These are phyloP conservation scores for Nothobranchius furzeri DNA, from an alignment of 2,113 vertebrate genomes.

Conservation along the genomic window DNA sequence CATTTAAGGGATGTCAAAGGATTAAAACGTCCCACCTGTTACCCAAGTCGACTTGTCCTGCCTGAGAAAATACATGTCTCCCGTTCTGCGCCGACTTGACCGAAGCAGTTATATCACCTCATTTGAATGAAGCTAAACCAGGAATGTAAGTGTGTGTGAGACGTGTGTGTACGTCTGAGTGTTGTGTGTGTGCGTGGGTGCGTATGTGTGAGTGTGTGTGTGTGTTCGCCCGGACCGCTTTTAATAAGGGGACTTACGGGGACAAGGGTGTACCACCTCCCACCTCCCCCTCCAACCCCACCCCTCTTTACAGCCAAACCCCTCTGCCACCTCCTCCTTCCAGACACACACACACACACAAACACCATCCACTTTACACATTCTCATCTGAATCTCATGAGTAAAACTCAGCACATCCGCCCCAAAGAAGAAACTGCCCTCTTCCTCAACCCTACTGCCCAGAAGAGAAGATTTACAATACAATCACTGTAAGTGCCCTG, in stretches of 20 bases:
- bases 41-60: constrained; percentile 72
- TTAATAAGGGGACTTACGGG: constrained; percentile 81
- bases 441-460: constrained; percentile 65
- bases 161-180: constrained; percentile 30
- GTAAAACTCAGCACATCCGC: constrained; percentile 61
- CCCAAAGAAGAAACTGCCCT: constrained; percentile 69
- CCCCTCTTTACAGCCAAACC: constrained; percentile 65
- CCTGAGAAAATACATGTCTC: constrained; percentile 76
- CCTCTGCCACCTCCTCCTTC: constrained; percentile 52
- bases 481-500: constrained; percentile 99
- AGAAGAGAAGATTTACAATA: constrained; percentile 94
- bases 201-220: constrained; percentile 22
- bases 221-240: constrained; percentile 71
- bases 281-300: constrained; percentile 48
- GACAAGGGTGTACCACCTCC: constrained; percentile 79
- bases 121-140: constrained; percentile 77
- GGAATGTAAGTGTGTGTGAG: constrained; percentile 54
- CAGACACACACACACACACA: constrained; percentile 51
- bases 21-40: constrained; percentile 79
- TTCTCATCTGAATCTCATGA: constrained; percentile 60
- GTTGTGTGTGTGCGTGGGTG: constrained; percentile 12
- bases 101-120: constrained; percentile 78
- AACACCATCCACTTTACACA: constrained; percentile 45
- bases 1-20: constrained; percentile 11
- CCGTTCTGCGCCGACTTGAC: constrained; percentile 68